A percentile compares a stretch with the other conserved stretches of the same genome.
These are phyloP conservation scores for Kryptolebias marmoratus DNA, from an alignment of 2,113 vertebrate species.

Conservation along the genomic window DNA sequence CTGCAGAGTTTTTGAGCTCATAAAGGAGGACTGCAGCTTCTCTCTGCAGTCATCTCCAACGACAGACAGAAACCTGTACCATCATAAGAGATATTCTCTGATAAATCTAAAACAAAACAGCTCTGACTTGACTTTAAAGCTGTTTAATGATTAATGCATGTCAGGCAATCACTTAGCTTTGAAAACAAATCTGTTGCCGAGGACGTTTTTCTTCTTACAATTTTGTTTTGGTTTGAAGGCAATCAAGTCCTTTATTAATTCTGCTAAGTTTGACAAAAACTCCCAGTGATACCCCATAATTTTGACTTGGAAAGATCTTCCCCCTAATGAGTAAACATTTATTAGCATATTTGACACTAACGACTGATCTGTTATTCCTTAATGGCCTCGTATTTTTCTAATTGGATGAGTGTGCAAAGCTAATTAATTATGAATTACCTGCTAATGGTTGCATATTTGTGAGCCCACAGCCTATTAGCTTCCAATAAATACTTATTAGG, in stretches of 20 bases:
- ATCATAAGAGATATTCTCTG: conserved; percentile 15
- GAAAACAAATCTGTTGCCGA: not conserved
- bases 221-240: conserved; percentile 29
- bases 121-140: conserved; percentile 11
- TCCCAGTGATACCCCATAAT: conserved; percentile 24
- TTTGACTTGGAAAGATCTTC: conserved; percentile 37
- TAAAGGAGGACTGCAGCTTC: conserved; percentile 11
- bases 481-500: conserved; percentile 73
- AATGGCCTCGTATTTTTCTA: conserved; percentile 72
- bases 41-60: conserved; percentile 7
- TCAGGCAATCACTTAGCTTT: conserved; percentile 5
- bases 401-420: conserved; percentile 63
- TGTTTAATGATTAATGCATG: conserved; percentile 18
- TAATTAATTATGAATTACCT: conserved; percentile 78
- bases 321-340: conserved; percentile 61
- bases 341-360: conserved; percentile 72
- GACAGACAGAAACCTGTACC: not conserved
- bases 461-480: conserved; percentile 66
- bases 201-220: not conserved
- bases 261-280: conserved; percentile 46
- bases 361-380: conserved; percentile 60
- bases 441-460: conserved; percentile 72
- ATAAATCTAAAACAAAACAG: conserved; percentile 3
- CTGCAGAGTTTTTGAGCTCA: conserved; percentile 19
- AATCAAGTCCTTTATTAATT: conserved; percentile 24